A percentile compares a stretch with the other conserved stretches of the same genome.
Conservation (phyloP, 2,797 vertebrate species). For the Darevskia mixta region DNA sequence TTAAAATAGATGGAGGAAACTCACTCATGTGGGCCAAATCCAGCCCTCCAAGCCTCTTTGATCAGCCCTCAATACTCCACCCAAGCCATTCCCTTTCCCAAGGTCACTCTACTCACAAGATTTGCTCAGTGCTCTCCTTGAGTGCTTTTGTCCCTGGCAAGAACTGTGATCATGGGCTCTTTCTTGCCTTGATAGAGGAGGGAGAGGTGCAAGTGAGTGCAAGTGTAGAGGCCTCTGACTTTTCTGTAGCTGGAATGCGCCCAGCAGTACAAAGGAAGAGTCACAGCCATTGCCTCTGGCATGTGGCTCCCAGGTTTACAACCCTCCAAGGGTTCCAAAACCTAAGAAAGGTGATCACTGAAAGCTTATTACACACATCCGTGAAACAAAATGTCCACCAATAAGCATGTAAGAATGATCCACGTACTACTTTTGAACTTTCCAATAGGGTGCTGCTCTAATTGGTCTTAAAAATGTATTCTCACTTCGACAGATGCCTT, state of each 20-base stretch:
- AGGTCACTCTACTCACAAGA: too few species aligned
- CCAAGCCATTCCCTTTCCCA: not conserved
- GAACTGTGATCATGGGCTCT: too few species aligned
- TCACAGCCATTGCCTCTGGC: too few species aligned
- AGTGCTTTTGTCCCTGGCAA: too few species aligned
- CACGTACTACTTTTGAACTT: not conserved
- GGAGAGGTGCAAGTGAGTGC: too few species aligned
- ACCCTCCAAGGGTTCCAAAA: constrained; percentile 30
- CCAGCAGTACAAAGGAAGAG: too few species aligned
- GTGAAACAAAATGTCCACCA: not conserved
- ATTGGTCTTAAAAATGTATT: not conserved
- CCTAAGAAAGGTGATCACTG: constrained; percentile 59
- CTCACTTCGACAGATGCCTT: not conserved
- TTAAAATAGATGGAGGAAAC: not conserved
- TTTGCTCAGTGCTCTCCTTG: too few species aligned
- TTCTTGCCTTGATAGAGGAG: too few species aligned
- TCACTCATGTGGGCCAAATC: too few species aligned
- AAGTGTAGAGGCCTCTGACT: too few species aligned
- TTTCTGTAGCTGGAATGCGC: too few species aligned
- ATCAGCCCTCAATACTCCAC: not conserved
- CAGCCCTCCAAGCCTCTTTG: too few species aligned
- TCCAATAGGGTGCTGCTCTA: not conserved
- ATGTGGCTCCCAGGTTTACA: not conserved
- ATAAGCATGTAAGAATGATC: not conserved
- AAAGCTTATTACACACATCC: not conserved